Conservation (phyloP, 2,888 invertebrate genomes). For the Dinocampus coccinellae region DNA sequence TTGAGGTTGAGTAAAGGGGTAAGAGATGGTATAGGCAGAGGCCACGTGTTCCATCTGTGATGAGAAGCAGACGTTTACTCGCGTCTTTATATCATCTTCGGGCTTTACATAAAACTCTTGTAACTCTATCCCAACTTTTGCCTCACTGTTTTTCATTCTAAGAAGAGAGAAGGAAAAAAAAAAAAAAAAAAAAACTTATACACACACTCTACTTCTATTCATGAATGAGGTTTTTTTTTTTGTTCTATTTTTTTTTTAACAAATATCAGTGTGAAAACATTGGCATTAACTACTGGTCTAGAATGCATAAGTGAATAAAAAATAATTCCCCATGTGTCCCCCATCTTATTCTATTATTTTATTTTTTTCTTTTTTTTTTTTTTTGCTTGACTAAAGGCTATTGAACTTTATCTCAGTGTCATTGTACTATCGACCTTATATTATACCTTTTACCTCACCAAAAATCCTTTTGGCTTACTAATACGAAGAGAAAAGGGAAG, state of each 20-base stretch:
- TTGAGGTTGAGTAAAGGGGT: not conserved
- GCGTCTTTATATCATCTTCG: not conserved
- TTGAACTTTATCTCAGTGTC: not conserved
- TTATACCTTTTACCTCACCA: not conserved
- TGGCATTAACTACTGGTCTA: not conserved
- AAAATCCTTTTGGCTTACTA: not conserved
- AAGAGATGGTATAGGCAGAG: conserved; percentile 23
- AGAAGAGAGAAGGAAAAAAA: too few relatives aligned
- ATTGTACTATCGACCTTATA: not conserved
- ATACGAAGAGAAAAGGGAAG: not conserved
- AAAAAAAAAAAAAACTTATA: not conserved
- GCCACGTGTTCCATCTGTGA: conserved; percentile 62
- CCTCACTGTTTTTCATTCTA: conserved; percentile 5
- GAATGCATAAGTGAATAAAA: not conserved
- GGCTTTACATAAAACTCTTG: conserved; percentile 30
- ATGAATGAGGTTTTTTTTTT: not conserved
- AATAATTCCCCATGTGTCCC: not conserved
- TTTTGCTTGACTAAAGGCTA: not conserved
- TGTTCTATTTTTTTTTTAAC: not conserved
- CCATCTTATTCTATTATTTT: too few relatives aligned
- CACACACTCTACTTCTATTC: not conserved
- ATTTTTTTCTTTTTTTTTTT: not conserved
- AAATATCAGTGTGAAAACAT: not conserved
- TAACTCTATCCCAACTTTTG: conserved; percentile 22
- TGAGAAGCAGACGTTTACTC: conserved; percentile 56